Evolutionary conservation across 2,113 vertebrate genomes (phyloP), one percentile per base, ranked within the genome.

Genomic region (Grallaria varia): DNA sequence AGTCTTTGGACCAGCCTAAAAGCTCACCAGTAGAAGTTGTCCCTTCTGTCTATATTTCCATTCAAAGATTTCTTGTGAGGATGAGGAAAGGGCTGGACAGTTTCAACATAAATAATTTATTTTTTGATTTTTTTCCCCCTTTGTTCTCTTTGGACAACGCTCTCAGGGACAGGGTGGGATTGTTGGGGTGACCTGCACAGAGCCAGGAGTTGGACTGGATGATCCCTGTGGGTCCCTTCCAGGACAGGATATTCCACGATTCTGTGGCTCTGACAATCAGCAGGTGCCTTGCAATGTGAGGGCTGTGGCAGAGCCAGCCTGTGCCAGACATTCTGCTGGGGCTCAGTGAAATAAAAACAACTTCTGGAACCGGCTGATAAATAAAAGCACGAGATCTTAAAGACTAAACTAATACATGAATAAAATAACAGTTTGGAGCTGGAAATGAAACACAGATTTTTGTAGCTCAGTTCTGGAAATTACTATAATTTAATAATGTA

Each of bases 281-380:
- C 53, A 66, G 30, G 12, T 16, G 12, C 56, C 14, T 74, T 66
- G 82, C 63, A 90, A 24, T 5, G 22, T 17, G 55, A 37, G 15
- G 31, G 56, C 44, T 90, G 80, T 2, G 1, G 28, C 6, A 5
- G 45, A 84, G 90, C 30, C 42, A 33, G 59, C 1, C 0, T 56
- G 22, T 78, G 67, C 23, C 50, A 80, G 50, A 62, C 30, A 27
- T 58, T 86, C 74, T 3, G 7, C 75, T 66, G 45, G 35, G 84
- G 45, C 78, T 77, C 35, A 39, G 40, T 47, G 85, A 89, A 90
- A 93, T 60, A 37, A 90, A 90, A 97, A 77, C 19, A 92, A 63
- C 83, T 84, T 86, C 92, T 95, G 95, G 68, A 87, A 96, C 60
- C 1, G 20, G 52, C 68, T 90, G 90, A 90, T 95, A 95, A 94